Percentiles rank a stretch among this genome's conserved stretches.
These are phyloP conservation scores for Galleria mellonella DNA, from an alignment of 1,140 invertebrate species.

Conservation along the genomic window DNA sequence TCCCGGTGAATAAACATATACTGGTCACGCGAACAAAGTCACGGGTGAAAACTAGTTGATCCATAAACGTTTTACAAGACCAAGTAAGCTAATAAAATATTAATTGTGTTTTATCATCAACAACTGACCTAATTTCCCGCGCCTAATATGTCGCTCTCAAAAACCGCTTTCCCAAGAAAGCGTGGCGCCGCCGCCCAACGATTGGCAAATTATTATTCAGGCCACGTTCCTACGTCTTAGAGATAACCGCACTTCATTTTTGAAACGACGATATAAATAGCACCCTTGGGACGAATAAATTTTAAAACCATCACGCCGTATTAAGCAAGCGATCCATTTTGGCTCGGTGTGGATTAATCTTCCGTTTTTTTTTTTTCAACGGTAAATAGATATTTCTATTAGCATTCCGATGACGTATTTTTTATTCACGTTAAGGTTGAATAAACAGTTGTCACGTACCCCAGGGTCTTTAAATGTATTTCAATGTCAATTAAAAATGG, in stretches of 20 bases:
- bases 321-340: constrained; percentile 27
- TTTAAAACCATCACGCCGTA: constrained; percentile 49
- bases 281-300: constrained; percentile 55
- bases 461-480: too few species aligned
- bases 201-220: constrained; percentile 34
- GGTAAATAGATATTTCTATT: constrained; percentile 2
- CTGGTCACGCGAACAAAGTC: too few species aligned
- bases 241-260: constrained; percentile 64
- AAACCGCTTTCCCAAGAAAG: too few species aligned
- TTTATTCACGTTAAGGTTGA: too few species aligned
- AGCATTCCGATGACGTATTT: not conserved
- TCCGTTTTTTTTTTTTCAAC: not conserved
- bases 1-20: too few species aligned
- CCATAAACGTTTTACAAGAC: too few species aligned
- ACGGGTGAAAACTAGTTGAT: too few species aligned
- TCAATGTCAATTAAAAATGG: too few species aligned
- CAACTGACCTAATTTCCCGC: constrained; percentile 2
- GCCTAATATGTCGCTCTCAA: too few species aligned
- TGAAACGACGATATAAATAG: constrained; percentile 60
- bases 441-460: not conserved
- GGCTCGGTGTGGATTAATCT: constrained; percentile 19
- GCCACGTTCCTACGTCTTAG: constrained; percentile 48
- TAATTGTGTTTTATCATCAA: constrained; percentile 2
- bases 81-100: too few species aligned
- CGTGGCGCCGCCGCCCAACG: too few species aligned